Percentiles rank a stretch among this genome's conserved stretches.
Conservation (phyloP, 1,140 invertebrate species). For the Drosophila lacteicornis region DNA sequence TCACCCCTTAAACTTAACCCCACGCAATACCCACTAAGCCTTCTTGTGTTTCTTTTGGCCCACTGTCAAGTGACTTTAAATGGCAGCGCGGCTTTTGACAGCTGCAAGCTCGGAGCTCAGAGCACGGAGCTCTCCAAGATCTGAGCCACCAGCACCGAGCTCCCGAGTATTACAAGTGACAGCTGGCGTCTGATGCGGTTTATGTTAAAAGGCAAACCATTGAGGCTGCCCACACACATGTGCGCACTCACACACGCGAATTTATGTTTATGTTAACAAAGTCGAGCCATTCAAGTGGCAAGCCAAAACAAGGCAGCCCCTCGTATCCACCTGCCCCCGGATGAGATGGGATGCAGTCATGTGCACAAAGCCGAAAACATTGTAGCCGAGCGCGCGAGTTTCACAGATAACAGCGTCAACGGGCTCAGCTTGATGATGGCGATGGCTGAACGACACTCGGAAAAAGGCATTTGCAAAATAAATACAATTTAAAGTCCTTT, state of each 20-base stretch:
- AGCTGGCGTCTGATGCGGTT: constrained; percentile 78
- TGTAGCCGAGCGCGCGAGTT: constrained; percentile 66
- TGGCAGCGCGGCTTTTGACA: constrained; percentile 76
- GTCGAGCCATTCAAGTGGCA: constrained; percentile 81
- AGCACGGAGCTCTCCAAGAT: constrained; percentile 5
- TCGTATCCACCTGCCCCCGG: constrained; percentile 18
- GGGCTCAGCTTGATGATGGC: constrained; percentile 16
- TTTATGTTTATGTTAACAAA: constrained; percentile 83
- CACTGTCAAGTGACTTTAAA: constrained; percentile 74
- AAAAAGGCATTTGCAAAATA: background rate
- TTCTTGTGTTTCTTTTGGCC: constrained; percentile 18
- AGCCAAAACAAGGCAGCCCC: constrained; percentile 68
- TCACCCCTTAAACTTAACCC: constrained; percentile 1
- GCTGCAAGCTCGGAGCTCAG: constrained; percentile 59
- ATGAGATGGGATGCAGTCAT: constrained; percentile 69
- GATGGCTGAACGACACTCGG: constrained; percentile 16
- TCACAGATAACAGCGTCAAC: constrained; percentile 63
- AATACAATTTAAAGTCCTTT: background rate
- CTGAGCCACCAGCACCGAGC: background rate
- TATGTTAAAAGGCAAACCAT: constrained; percentile 63
- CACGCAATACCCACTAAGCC: constrained; percentile 23
- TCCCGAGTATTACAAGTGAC: constrained; percentile 71
- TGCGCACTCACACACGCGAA: constrained; percentile 44
- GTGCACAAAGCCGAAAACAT: constrained; percentile 74
- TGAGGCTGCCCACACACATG: constrained; percentile 21